Base-by-base conservation (phyloP, 92 coral and sea anemone species). In the Isaurus tuberculatus region DNA sequence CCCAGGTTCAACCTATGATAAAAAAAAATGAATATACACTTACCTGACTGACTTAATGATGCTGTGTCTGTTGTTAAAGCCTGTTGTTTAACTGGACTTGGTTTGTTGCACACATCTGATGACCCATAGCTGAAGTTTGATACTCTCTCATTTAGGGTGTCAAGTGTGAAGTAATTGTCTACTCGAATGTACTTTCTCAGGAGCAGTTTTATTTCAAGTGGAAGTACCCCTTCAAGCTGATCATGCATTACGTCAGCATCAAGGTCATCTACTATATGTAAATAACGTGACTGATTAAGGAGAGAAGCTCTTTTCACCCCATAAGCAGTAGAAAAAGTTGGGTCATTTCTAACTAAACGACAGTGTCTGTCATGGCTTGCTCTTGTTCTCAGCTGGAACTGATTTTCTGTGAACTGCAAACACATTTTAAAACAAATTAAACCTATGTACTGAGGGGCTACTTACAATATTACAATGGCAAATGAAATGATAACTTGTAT, bases 161-260 rank as follows among this genome's bases (percentile, higher is more conserved):
- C 86, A 17, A 92, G 92, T 27, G 95, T 89, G 64, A 92, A 16
- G 36, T 32, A 82, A 3, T 79, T 71, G 1, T 92, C 91, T n/a
- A 7, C 86, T 17, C 26, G 40, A 26, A 92, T 70, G 57, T 25
- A 92, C 27, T 73, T 68, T 40, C 73, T 20, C 28, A 91, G 37
- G 1, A 91, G 67, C 60, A 91, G 26, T 58, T 91, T 89, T 5
- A 87, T 63, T 34, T 90, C 80, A 17, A 90, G 84, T 16, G 93
- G 96, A 16, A 92, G 86, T 30, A 92, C 96, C 15, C 96, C 96
- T 85, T 92, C 93, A 22, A 92, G 91, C 46, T 90, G 91, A 46
- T 92, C 93, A 75, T 92, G 96, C 96, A 92, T 92, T 19, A 90
- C 71, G 81, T 92, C 96, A 23, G 75, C 61, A 23, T 71, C 91